Percentiles rank a stretch among this genome's conserved stretches.
These are phyloP conservation scores for Tetranychus piercei DNA, from an alignment of 2,888 invertebrate species.

Conservation along the genomic window DNA sequence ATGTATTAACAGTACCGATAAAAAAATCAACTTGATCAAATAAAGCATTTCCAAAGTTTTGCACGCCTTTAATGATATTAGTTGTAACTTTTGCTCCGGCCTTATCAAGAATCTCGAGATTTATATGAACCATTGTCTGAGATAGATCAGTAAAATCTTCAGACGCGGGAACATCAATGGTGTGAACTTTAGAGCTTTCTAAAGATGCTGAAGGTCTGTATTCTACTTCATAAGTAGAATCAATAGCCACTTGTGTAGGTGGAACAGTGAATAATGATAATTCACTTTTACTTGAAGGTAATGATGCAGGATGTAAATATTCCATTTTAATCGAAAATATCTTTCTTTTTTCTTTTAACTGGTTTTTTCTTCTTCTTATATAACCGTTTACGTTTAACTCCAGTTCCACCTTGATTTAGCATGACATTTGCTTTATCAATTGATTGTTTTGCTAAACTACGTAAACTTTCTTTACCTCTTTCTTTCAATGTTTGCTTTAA, in stretches of 20 bases:
- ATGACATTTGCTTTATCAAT: not conserved
- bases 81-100: not conserved
- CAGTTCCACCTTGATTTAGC: not conserved
- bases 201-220: not conserved
- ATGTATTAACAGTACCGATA: not conserved
- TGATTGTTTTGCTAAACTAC: not conserved
- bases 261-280: not conserved
- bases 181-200: not conserved
- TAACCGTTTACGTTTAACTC: not conserved
- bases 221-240: not conserved
- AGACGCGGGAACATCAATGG: not conserved
- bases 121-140: not conserved
- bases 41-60: not conserved
- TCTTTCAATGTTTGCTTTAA: not conserved
- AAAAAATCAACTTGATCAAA: not conserved
- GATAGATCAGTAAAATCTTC: constrained; percentile 1
- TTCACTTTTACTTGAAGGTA: not conserved
- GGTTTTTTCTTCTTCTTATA: not conserved
- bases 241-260: not conserved
- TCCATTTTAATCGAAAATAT: constrained; percentile 7
- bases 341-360: not conserved
- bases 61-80: too few species aligned
- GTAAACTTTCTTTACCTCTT: not conserved
- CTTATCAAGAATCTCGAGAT: not conserved
- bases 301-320: not conserved